A percentile compares a stretch with the other conserved stretches of the same genome.
Conservation (phyloP, 2,113 vertebrate genomes). For the Percina caprodes region DNA sequence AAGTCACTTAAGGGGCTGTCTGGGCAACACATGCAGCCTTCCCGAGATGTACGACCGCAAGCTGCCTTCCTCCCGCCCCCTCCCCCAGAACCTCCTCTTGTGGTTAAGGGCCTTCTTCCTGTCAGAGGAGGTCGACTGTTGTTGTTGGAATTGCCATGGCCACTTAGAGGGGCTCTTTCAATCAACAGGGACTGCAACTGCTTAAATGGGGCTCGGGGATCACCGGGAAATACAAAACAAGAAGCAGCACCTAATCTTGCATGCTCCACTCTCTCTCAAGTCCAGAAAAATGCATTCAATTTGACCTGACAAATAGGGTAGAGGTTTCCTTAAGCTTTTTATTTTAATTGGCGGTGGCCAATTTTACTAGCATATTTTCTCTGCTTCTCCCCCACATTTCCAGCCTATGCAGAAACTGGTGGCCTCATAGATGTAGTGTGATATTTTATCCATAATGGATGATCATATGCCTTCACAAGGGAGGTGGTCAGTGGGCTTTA, state of each 20-base stretch:
- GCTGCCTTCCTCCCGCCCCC: slow-evolving; percentile 53
- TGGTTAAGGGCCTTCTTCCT: slow-evolving; percentile 77
- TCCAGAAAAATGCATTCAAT: slow-evolving; percentile 49
- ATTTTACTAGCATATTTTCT: slow-evolving; percentile 39
- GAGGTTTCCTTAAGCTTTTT: slow-evolving; percentile 56
- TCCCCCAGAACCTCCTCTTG: slow-evolving; percentile 58
- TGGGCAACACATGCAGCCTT: slow-evolving; percentile 70
- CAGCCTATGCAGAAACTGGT: slow-evolving; percentile 33
- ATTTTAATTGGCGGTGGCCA: slow-evolving; percentile 63
- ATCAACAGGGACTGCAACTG: slow-evolving; percentile 56
- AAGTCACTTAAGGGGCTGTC: slow-evolving; percentile 71
- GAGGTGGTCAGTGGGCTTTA: slow-evolving; percentile 42
- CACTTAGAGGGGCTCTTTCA: slow-evolving; percentile 68
- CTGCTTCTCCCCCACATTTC: slow-evolving; percentile 45
- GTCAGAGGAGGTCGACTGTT: slow-evolving; percentile 73
- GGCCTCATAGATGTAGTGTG: slow-evolving; percentile 43
- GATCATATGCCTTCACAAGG: slow-evolving; percentile 39
- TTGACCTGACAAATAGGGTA: slow-evolving; percentile 52
- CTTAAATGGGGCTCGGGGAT: slow-evolving; percentile 52
- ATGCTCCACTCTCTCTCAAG: slow-evolving; percentile 1
- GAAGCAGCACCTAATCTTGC: slow-evolving; percentile 57
- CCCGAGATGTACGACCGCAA: slow-evolving; percentile 70
- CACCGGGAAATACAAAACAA: slow-evolving; percentile 45
- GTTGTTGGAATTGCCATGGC: slow-evolving; percentile 67
- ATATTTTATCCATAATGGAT: slow-evolving; percentile 71